A percentile compares a stretch with the other conserved stretches of the same genome.
Evolutionary conservation across 2,888 invertebrate species (phyloP).

Genomic region (Elysia crispata): DNA sequence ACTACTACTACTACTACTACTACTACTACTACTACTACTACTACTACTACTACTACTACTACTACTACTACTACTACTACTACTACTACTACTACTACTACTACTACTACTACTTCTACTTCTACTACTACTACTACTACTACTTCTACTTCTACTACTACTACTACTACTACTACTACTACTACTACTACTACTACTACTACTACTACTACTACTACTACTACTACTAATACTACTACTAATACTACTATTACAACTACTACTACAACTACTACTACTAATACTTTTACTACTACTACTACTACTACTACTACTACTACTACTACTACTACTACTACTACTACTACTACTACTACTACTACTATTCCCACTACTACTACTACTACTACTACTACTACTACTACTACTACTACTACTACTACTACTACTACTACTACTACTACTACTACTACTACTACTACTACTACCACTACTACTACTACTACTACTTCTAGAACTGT

Average conservation of each 20-base stretch:
- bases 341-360: neutral
- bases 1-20: too few relatives aligned
- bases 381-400: neutral
- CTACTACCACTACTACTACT: too few relatives aligned
- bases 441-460: too few relatives aligned
- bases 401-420: conserved; percentile 9
- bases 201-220: neutral
- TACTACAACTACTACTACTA: too few relatives aligned
- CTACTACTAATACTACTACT: too few relatives aligned
- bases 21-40: too few relatives aligned
- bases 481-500: too few relatives aligned
- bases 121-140: neutral
- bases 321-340: conserved; percentile 4
- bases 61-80: too few relatives aligned
- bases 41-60: too few relatives aligned
- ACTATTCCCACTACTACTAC: neutral
- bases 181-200: neutral
- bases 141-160: neutral
- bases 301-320: neutral
- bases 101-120: too few relatives aligned
- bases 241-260: too few relatives aligned
- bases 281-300: neutral
- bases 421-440: conserved; percentile 1
- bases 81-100: too few relatives aligned
- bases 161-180: neutral